phyloP scores from a whole-genome alignment of 2,888 invertebrate species.

The Mythimna impura region DNA sequence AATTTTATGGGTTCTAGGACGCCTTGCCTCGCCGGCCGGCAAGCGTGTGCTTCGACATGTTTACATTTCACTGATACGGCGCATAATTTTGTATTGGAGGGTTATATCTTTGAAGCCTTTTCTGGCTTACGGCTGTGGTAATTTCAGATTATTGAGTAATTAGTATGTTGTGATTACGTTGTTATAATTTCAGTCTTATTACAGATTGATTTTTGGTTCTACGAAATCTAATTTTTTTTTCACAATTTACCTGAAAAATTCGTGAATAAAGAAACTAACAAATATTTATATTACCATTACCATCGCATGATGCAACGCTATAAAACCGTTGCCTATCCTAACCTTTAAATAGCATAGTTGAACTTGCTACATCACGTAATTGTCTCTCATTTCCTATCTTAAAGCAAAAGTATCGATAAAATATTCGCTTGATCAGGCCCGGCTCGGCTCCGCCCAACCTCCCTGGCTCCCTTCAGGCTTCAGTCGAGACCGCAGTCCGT shows the following conservation, averaged over 20 bases:
- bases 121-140: background rate
- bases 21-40: constrained; percentile 62
- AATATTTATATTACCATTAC: background rate
- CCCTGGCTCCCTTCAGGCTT: constrained; percentile 75
- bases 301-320: constrained; percentile 17
- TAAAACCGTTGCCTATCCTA: constrained; percentile 19
- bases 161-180: background rate
- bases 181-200: background rate
- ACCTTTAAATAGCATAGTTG: constrained; percentile 36
- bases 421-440: constrained; percentile 64
- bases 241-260: background rate
- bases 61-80: constrained; percentile 64
- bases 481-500: constrained; percentile 80
- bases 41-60: constrained; percentile 69
- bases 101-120: background rate
- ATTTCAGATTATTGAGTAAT: background rate
- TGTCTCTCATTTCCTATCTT: constrained; percentile 67
- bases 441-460: constrained; percentile 77
- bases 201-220: background rate
- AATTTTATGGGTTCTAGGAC: constrained; percentile 22
- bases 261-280: background rate
- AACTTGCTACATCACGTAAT: constrained; percentile 41
- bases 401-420: constrained; percentile 67
- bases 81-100: constrained; percentile 27
- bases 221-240: background rate